Evolutionary conservation across 2,113 vertebrate genomes (phyloP).

Genomic region (Psephotus haematonotus): DNA sequence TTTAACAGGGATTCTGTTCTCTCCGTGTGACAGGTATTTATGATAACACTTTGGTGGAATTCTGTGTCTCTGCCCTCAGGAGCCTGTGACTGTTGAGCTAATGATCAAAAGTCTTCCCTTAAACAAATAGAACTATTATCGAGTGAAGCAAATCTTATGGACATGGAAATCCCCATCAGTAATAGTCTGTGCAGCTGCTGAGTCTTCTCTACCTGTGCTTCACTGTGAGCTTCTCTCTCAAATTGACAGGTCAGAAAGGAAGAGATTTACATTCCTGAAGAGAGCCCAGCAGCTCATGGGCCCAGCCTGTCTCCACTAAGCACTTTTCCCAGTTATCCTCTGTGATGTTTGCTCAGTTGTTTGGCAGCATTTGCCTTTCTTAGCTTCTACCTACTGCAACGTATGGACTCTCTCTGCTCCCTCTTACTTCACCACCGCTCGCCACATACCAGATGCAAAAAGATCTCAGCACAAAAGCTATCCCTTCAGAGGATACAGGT

Average conservation of each 20-base stretch:
- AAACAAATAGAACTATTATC: neutral
- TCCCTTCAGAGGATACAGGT: neutral
- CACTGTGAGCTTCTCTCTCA: neutral
- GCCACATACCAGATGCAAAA: too few relatives aligned
- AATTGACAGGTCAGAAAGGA: neutral
- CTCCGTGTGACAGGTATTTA: neutral
- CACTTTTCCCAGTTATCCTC: neutral
- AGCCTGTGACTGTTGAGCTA: neutral
- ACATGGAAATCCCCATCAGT: neutral
- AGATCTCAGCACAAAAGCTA: neutral
- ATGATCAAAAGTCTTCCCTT: neutral
- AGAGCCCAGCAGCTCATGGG: neutral
- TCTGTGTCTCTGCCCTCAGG: neutral
- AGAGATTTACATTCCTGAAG: neutral
- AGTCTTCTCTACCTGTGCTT: neutral
- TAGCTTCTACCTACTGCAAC: neutral
- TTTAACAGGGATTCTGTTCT: neutral
- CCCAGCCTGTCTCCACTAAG: neutral
- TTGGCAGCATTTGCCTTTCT: neutral
- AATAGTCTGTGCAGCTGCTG: neutral
- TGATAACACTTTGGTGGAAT: neutral
- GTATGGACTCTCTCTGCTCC: neutral
- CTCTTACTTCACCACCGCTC: neutral
- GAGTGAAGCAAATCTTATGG: neutral
- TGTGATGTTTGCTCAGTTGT: neutral